Evolutionary conservation across 2,797 vertebrate species (phyloP).

Genomic region (Pseudochaenichthys georgianus): DNA sequence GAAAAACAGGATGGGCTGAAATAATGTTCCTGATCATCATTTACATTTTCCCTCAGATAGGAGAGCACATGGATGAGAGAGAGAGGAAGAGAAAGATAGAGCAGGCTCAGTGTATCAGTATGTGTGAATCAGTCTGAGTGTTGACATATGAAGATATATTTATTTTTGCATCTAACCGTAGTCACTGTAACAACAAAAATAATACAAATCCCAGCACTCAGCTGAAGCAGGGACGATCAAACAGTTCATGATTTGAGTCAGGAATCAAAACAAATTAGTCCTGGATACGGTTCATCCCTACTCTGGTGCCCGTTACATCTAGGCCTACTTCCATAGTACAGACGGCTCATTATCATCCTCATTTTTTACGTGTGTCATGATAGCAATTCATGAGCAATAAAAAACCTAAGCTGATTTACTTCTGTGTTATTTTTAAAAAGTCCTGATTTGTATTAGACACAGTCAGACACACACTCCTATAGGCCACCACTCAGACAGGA

Average conservation of each 20-base stretch:
- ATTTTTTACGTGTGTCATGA: constrained; percentile 18
- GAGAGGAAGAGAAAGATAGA: neutral
- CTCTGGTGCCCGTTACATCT: constrained; percentile 4
- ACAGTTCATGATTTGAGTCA: constrained; percentile 3
- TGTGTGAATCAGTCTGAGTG: neutral
- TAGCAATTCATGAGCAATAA: constrained; percentile 10
- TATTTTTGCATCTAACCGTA: neutral
- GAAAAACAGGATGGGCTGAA: constrained; percentile 65
- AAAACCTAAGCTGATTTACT: constrained; percentile 19
- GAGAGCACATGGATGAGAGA: constrained; percentile 15
- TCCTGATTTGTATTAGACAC: constrained; percentile 22
- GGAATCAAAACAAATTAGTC: constrained; percentile 4
- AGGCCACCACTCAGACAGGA: constrained; percentile 35
- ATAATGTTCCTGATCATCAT: constrained; percentile 48
- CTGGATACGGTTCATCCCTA: constrained; percentile 7
- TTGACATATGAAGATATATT: neutral
- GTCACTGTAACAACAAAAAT: neutral
- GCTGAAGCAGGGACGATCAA: neutral
- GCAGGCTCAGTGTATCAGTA: neutral
- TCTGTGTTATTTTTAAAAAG: constrained; percentile 25
- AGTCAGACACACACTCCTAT: constrained; percentile 17
- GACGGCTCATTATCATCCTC: neutral
- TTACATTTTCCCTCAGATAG: constrained; percentile 25
- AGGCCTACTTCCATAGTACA: neutral
- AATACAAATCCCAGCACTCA: neutral